These are phyloP conservation scores for Psix sp. DNA, from an alignment of 1,140 invertebrate species.

Conservation along the genomic window DNA sequence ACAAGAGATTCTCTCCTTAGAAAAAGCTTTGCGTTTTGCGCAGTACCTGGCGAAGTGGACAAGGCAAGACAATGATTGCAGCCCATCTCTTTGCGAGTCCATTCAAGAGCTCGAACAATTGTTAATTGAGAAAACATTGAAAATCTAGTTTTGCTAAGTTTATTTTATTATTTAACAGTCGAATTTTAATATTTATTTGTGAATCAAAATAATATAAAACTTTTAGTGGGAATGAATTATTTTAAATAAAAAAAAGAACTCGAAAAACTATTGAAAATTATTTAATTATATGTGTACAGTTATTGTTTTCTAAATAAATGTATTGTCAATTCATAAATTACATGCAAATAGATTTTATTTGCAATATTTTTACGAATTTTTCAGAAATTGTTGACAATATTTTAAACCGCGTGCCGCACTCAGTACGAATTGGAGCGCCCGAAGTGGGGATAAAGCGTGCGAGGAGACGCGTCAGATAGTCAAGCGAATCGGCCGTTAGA, in stretches of 20 bases:
- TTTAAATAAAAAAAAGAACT: conserved; percentile 1
- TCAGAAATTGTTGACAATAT: neutral
- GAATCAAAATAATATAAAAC: neutral
- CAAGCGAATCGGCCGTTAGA: conserved; percentile 6
- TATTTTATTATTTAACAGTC: neutral
- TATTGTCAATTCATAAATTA: neutral
- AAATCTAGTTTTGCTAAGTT: neutral
- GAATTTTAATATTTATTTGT: neutral
- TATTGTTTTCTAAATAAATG: neutral
- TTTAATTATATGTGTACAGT: too few relatives aligned
- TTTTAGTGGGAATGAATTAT: neutral
- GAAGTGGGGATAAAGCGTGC: conserved; percentile 7
- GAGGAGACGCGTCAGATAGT: conserved; percentile 11
- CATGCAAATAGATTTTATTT: neutral
- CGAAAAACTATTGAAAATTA: neutral
- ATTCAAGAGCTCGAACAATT: neutral
- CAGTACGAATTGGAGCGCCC: neutral
- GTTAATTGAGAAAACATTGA: neutral
- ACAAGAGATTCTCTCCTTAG: neutral
- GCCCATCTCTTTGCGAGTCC: neutral
- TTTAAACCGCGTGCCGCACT: conserved; percentile 3
- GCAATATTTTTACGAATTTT: neutral
- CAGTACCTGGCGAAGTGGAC: conserved; percentile 1
- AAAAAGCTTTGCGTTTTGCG: neutral
- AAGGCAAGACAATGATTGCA: neutral